Conservation (phyloP, 2,113 vertebrate genomes). For the Regulus satrapa region DNA sequence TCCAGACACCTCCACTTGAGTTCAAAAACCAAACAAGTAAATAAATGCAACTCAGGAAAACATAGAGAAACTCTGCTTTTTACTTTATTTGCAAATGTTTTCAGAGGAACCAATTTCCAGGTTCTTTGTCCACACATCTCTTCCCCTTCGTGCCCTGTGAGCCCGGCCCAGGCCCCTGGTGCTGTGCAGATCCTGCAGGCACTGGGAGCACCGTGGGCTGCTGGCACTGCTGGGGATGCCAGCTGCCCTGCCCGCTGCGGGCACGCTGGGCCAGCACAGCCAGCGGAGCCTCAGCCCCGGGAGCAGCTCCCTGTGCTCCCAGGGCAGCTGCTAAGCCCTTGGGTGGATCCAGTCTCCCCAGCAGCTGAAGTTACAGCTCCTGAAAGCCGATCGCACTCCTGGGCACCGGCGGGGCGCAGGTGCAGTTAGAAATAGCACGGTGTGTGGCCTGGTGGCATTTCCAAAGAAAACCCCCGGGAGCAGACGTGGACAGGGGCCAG, state of each 20-base stretch:
- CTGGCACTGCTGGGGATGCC: neutral
- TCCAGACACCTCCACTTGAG: neutral
- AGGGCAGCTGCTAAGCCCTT: neutral
- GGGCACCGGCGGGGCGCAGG: neutral
- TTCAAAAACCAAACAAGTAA: neutral
- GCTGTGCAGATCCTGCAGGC: accelerated
- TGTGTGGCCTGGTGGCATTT: neutral
- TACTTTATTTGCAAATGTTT: neutral
- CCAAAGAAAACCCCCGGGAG: accelerated
- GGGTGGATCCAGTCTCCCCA: neutral
- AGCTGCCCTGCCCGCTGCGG: accelerated
- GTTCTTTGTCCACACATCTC: neutral
- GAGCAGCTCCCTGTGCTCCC: neutral
- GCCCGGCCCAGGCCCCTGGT: accelerated
- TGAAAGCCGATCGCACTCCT: neutral
- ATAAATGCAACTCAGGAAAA: neutral
- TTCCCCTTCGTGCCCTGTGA: neutral
- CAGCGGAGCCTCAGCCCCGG: accelerated
- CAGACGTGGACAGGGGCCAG: accelerated
- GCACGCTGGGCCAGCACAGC: accelerated
- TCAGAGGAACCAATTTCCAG: neutral
- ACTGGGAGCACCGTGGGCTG: accelerated
- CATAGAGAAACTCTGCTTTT: neutral
- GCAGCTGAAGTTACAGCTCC: conserved; percentile 9
- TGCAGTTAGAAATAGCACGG: neutral